These are phyloP conservation scores for Cepphus grylle DNA, from an alignment of 2,113 vertebrate genomes.

Conservation along the genomic window DNA sequence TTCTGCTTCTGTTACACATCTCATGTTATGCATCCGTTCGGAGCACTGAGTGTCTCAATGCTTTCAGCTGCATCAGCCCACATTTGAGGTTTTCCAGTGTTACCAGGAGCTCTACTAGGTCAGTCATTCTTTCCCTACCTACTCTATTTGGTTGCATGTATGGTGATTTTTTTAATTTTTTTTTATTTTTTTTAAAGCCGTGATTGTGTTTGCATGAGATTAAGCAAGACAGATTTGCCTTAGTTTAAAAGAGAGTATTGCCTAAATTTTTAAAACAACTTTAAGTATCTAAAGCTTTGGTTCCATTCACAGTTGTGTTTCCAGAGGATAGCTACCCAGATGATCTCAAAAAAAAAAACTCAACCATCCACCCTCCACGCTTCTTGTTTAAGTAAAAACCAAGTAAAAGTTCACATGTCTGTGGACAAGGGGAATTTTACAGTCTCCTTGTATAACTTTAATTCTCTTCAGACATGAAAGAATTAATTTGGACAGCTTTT, in stretches of 20 bases:
- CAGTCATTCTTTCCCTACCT: not conserved
- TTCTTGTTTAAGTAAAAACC: not conserved
- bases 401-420: not conserved
- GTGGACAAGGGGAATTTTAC: not conserved
- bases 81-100: not conserved
- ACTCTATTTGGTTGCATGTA: not conserved
- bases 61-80: not conserved
- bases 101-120: not conserved
- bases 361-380: not conserved
- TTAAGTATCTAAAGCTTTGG: not conserved
- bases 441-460: not conserved
- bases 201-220: not conserved
- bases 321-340: not conserved
- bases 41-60: not conserved
- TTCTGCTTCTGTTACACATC: not conserved
- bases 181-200: not conserved
- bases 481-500: not conserved
- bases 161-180: not conserved
- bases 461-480: not conserved
- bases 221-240: not conserved
- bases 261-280: not conserved
- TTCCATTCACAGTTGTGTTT: not conserved
- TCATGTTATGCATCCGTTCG: not conserved
- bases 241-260: not conserved
- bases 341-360: not conserved